These are phyloP conservation scores for Heterodera carotae DNA, from an alignment of 1,140 invertebrate species.

Conservation along the genomic window DNA sequence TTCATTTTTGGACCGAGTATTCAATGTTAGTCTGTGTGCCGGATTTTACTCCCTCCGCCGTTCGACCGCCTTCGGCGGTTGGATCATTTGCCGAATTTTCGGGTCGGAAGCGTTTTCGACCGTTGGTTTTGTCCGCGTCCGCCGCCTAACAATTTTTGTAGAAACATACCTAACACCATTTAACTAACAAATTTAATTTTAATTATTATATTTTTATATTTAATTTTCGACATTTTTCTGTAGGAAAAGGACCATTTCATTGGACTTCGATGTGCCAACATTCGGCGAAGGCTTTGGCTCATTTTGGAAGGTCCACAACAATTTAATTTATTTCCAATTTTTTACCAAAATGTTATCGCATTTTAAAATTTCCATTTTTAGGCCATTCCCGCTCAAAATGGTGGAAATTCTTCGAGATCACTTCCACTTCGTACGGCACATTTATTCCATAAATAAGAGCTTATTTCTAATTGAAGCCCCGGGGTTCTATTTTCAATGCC, in stretches of 20 bases:
- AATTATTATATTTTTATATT: neutral
- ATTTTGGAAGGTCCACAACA: conserved; percentile 51
- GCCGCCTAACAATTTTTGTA: too few relatives aligned
- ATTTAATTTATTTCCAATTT: neutral
- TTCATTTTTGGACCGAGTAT: neutral
- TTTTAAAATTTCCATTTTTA: too few relatives aligned
- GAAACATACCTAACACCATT: too few relatives aligned
- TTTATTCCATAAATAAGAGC: too few relatives aligned
- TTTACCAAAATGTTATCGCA: neutral
- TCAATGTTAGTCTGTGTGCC: too few relatives aligned
- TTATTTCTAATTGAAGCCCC: too few relatives aligned
- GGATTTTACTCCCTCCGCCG: too few relatives aligned
- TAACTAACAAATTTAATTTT: conserved; percentile 9
- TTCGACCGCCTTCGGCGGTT: too few relatives aligned
- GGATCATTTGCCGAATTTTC: too few relatives aligned
- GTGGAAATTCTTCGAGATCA: conserved; percentile 65
- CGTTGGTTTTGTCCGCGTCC: too few relatives aligned
- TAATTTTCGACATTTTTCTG: conserved; percentile 24
- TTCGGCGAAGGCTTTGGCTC: conserved; percentile 59
- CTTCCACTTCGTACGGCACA: conserved; percentile 57
- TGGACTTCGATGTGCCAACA: conserved; percentile 61
- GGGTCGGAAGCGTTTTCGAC: too few relatives aligned
- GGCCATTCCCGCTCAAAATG: conserved; percentile 61
- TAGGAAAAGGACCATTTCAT: conserved; percentile 65
- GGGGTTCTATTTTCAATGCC: too few relatives aligned